phyloP scores from a whole-genome alignment of 2,888 invertebrate genomes.

The Microplitis deprimator region DNA sequence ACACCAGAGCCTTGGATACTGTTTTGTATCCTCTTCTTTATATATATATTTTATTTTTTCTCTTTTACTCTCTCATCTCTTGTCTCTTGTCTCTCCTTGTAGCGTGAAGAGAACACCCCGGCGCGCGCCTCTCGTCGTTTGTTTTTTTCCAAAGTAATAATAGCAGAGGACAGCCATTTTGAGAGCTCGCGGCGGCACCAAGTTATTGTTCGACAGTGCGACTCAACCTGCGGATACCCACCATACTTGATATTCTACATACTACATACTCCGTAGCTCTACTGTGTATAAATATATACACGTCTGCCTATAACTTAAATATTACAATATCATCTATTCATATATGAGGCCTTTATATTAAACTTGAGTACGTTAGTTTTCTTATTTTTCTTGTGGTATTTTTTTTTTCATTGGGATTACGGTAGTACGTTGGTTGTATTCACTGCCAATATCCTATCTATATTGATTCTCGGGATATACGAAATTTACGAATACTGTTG shows the following conservation, averaged over 20 bases:
- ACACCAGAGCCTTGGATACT: slow-evolving; percentile 51
- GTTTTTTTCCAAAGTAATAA: slow-evolving; percentile 69
- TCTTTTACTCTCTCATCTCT: slow-evolving; percentile 38
- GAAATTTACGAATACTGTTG: slow-evolving; percentile 24
- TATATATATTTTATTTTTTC: slow-evolving; percentile 19
- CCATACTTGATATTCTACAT: neutral
- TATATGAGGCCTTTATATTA: neutral
- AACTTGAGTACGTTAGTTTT: neutral
- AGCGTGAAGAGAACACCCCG: slow-evolving; percentile 48
- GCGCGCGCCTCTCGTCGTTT: slow-evolving; percentile 63
- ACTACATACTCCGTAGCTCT: neutral
- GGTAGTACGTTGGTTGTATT: neutral
- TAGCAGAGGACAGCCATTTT: slow-evolving; percentile 71
- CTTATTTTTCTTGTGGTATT: neutral
- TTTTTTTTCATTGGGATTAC: neutral
- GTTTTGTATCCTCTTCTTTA: slow-evolving; percentile 38
- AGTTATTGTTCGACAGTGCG: slow-evolving; percentile 70
- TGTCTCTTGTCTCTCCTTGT: slow-evolving; percentile 44
- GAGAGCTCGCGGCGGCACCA: slow-evolving; percentile 69
- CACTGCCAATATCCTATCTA: neutral
- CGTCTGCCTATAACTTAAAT: neutral
- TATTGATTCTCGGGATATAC: slow-evolving; percentile 25
- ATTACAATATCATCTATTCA: slow-evolving; percentile 11
- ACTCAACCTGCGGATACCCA: slow-evolving; percentile 51
- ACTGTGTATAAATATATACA: neutral